These are phyloP conservation scores for Drosophila repletoides DNA, from an alignment of 1,140 invertebrate genomes.

Conservation along the genomic window DNA sequence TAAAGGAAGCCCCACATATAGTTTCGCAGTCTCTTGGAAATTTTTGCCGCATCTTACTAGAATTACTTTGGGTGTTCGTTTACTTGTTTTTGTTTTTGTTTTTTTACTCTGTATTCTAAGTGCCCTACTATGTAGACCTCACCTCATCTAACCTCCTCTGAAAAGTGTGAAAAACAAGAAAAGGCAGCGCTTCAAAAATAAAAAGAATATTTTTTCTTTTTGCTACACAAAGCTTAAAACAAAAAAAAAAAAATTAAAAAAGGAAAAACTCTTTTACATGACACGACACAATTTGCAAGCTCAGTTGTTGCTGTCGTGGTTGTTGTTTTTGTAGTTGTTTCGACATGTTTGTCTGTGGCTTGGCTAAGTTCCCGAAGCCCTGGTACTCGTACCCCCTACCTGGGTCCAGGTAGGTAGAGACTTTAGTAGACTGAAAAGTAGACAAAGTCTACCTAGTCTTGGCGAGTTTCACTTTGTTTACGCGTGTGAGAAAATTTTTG, in stretches of 20 bases:
- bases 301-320: constrained; percentile 36
- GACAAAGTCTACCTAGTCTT: constrained; percentile 26
- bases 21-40: constrained; percentile 17
- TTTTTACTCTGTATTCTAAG: constrained; percentile 27
- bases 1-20: constrained; percentile 2
- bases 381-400: constrained; percentile 16
- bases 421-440: background rate
- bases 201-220: constrained; percentile 48
- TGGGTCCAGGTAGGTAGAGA: constrained; percentile 21
- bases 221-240: constrained; percentile 42
- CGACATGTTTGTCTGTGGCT: constrained; percentile 73
- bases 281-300: constrained; percentile 76
- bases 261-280: constrained; percentile 61
- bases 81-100: constrained; percentile 56
- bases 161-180: constrained; percentile 74
- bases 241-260: constrained; percentile 35
- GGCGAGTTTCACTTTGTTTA: constrained; percentile 55
- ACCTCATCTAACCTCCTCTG: constrained; percentile 7
- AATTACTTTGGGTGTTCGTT: constrained; percentile 65
- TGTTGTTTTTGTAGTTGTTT: constrained; percentile 50
- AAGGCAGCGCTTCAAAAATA: constrained; percentile 69
- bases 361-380: constrained; percentile 29
- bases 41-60: constrained; percentile 22
- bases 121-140: constrained; percentile 5
- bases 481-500: constrained; percentile 70